phyloP scores from a whole-genome alignment of 2,888 invertebrate genomes.

The Apeira syringaria region DNA sequence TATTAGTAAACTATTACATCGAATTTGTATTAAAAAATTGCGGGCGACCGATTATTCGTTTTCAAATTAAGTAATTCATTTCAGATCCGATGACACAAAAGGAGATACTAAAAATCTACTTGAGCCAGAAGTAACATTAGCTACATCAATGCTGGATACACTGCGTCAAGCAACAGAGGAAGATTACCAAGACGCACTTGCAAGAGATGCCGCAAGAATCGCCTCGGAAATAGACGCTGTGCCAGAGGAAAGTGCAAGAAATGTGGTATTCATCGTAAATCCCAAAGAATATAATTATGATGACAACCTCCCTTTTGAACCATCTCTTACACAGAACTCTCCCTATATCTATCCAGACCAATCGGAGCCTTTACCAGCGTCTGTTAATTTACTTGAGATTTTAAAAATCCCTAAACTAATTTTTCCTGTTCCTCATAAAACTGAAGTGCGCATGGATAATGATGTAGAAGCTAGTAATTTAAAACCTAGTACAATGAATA shows the following conservation, averaged over 20 bases:
- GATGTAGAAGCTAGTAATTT: slow-evolving; percentile 51
- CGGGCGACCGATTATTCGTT: no score
- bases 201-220: slow-evolving; percentile 60
- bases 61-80: no score
- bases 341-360: slow-evolving; percentile 45
- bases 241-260: slow-evolving; percentile 47
- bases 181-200: slow-evolving; percentile 67
- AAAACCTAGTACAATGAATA: slow-evolving; percentile 38
- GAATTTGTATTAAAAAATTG: no score
- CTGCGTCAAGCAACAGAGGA: slow-evolving; percentile 67
- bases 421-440: slow-evolving; percentile 33
- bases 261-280: slow-evolving; percentile 56
- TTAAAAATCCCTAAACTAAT: slow-evolving; percentile 37
- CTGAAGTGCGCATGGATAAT: slow-evolving; percentile 51
- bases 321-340: slow-evolving; percentile 53
- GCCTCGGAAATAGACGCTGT: slow-evolving; percentile 40
- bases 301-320: slow-evolving; percentile 44
- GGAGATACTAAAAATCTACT: slow-evolving; percentile 61
- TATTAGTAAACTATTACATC: no score
- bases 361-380: slow-evolving; percentile 29
- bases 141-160: slow-evolving; percentile 69
- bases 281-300: slow-evolving; percentile 35
- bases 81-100: slow-evolving; percentile 46
- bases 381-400: slow-evolving; percentile 35
- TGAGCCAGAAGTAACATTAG: slow-evolving; percentile 70